phyloP scores from a whole-genome alignment of 1,140 invertebrate genomes.

The Idris sp. region DNA sequence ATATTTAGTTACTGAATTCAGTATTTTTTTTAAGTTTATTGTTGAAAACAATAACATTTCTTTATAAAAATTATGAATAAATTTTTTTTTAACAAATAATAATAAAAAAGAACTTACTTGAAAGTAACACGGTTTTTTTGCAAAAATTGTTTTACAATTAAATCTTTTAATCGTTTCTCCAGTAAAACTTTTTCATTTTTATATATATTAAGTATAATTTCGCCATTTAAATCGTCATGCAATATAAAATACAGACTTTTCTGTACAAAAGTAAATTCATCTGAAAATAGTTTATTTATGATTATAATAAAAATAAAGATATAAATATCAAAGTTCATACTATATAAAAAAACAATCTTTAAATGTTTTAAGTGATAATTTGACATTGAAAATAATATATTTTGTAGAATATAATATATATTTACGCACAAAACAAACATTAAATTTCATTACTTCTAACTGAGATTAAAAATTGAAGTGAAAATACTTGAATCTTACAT shows the following conservation, averaged over 20 bases:
- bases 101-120: constrained; percentile 3
- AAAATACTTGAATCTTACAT: too few relatives aligned
- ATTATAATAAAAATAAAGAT: not conserved
- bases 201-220: constrained; percentile 1
- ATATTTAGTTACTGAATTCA: too few relatives aligned
- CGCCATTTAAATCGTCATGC: constrained; percentile 3
- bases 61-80: not conserved
- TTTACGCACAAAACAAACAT: too few relatives aligned
- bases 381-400: too few relatives aligned
- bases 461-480: too few relatives aligned
- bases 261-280: constrained; percentile 3
- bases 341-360: too few relatives aligned
- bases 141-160: constrained; percentile 8
- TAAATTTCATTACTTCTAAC: too few relatives aligned
- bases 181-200: constrained; percentile 12
- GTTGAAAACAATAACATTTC: too few relatives aligned
- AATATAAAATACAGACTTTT: constrained; percentile 6
- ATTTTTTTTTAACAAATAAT: not conserved
- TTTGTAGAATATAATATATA: too few relatives aligned
- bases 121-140: constrained; percentile 5
- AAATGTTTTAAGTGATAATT: too few relatives aligned
- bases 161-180: constrained; percentile 3
- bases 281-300: not conserved
- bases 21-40: too few relatives aligned
- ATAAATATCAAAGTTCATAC: not conserved